Evolutionary conservation across 2,797 vertebrate species (phyloP).

Genomic region (Girardinus metallicus): DNA sequence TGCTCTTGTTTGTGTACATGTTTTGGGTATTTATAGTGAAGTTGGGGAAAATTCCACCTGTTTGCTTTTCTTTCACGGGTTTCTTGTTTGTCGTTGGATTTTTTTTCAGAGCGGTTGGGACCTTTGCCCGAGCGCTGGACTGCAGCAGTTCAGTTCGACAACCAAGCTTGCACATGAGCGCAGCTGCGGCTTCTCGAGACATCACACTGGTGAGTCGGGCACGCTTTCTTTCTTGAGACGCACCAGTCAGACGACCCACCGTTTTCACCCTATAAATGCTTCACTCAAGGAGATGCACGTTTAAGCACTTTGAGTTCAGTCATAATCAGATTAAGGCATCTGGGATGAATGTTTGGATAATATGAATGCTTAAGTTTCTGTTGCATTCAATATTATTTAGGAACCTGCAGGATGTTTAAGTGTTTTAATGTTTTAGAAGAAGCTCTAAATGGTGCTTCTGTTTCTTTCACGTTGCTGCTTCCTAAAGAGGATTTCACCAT

Average conservation of each 20-base stretch:
- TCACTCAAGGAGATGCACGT: background rate
- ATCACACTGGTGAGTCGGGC: slow-evolving; percentile 91
- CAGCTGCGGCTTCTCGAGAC: slow-evolving; percentile 95
- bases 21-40: background rate
- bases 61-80: background rate
- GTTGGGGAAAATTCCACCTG: background rate
- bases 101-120: slow-evolving; percentile 89
- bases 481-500: background rate
- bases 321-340: background rate
- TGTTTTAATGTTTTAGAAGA: background rate
- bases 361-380: background rate
- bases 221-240: background rate
- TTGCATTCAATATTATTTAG: background rate
- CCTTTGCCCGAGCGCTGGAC: slow-evolving; percentile 94
- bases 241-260: background rate
- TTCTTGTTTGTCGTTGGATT: slow-evolving; percentile 2
- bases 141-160: slow-evolving; percentile 97
- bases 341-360: background rate
- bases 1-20: too few species aligned
- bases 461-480: background rate
- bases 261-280: background rate
- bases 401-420: background rate
- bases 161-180: slow-evolving; percentile 97
- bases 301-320: background rate
- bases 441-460: background rate